phyloP scores from a whole-genome alignment of 1,140 invertebrate genomes.

The Portunus trituberculatus region DNA sequence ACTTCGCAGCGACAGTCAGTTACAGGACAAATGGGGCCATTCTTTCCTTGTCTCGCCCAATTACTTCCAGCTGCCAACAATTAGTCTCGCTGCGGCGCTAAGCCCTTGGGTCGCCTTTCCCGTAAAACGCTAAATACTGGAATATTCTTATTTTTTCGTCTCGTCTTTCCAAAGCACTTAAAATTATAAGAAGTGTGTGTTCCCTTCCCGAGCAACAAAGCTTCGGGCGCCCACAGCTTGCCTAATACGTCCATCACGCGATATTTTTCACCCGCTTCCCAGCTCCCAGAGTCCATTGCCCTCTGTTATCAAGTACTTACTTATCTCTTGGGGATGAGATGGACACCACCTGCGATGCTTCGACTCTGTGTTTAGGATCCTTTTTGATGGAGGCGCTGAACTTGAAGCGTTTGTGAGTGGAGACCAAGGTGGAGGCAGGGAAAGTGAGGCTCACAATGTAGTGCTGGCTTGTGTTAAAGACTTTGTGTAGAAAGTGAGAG shows the following conservation, averaged over 20 bases:
- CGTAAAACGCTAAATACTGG: not conserved
- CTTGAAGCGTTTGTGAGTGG: not conserved
- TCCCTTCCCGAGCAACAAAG: not conserved
- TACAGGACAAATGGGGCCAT: constrained; percentile 33
- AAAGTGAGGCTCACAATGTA: constrained; percentile 48
- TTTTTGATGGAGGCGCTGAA: not conserved
- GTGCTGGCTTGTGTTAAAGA: not conserved
- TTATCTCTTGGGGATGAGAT: constrained; percentile 9
- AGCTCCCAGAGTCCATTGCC: not conserved
- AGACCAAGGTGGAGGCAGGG: not conserved
- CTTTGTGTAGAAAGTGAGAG: not conserved
- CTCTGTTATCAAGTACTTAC: not conserved
- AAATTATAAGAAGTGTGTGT: not conserved
- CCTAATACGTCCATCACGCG: no score
- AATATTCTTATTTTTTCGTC: not conserved
- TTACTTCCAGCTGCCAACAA: constrained; percentile 24
- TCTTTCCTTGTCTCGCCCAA: constrained; percentile 33
- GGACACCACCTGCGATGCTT: constrained; percentile 27
- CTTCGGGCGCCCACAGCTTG: not conserved
- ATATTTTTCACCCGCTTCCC: not conserved
- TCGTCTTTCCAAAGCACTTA: not conserved
- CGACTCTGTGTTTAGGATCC: not conserved
- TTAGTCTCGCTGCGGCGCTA: not conserved
- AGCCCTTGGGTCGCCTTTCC: not conserved
- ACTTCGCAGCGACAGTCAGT: constrained; percentile 33